These are phyloP conservation scores for Chromis chromis DNA, from an alignment of 2,797 vertebrate genomes.

Conservation along the genomic window DNA sequence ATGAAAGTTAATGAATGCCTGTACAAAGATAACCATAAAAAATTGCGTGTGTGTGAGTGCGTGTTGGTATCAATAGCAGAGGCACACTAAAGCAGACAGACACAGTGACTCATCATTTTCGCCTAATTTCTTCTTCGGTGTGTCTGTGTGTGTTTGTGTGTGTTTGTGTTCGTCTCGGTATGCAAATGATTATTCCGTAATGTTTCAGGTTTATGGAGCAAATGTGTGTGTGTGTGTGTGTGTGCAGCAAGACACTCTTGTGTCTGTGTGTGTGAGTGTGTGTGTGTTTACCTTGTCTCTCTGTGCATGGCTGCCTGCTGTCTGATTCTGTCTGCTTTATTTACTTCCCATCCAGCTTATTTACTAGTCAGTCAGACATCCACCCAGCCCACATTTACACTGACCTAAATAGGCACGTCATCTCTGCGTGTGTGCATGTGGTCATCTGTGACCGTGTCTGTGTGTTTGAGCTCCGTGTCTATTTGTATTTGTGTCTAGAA, in stretches of 20 bases:
- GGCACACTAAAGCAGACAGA: constrained; percentile 42
- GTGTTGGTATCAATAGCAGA: constrained; percentile 33
- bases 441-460: constrained; percentile 12
- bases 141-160: constrained; percentile 9
- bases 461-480: constrained; percentile 9
- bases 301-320: constrained; percentile 59
- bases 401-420: constrained; percentile 66
- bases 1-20: too few relatives aligned
- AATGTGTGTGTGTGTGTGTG: constrained; percentile 13
- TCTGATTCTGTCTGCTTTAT: constrained; percentile 70
- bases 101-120: constrained; percentile 52
- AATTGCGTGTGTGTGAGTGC: background rate
- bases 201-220: constrained; percentile 45
- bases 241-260: constrained; percentile 4
- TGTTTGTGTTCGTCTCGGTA: constrained; percentile 9
- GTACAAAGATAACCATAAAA: too few relatives aligned
- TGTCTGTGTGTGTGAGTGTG: constrained; percentile 30
- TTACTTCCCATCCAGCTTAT: constrained; percentile 65
- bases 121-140: constrained; percentile 43
- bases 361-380: constrained; percentile 71
- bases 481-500: constrained; percentile 12
- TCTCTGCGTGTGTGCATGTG: constrained; percentile 9
- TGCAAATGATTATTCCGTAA: constrained; percentile 49
- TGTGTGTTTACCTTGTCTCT: constrained; percentile 53
- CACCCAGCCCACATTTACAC: constrained; percentile 58